phyloP scores from a whole-genome alignment of 2,888 invertebrate species.

The Pristionchus entomophagus region DNA sequence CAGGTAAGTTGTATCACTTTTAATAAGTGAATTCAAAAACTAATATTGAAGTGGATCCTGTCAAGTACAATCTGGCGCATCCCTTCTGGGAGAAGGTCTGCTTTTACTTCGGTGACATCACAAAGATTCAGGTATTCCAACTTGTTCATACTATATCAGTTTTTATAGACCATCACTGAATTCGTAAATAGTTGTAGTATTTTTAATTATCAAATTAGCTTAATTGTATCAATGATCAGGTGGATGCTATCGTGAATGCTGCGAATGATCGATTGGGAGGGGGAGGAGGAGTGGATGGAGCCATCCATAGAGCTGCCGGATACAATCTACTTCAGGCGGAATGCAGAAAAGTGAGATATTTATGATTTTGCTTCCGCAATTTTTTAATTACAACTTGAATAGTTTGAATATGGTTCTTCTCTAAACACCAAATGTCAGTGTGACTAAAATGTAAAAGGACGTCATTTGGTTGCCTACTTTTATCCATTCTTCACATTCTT shows the following conservation, averaged over 20 bases:
- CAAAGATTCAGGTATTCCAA: slow-evolving; percentile 82
- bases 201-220: too few species aligned
- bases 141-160: too few species aligned
- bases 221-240: slow-evolving; percentile 77
- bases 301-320: slow-evolving; percentile 89
- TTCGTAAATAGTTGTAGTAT: too few species aligned
- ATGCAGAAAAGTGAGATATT: slow-evolving; percentile 83
- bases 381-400: too few species aligned
- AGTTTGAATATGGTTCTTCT: too few species aligned
- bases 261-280: slow-evolving; percentile 88
- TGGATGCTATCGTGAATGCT: slow-evolving; percentile 92
- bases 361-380: too few species aligned
- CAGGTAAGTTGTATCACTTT: not conserved
- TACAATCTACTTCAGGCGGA: slow-evolving; percentile 80
- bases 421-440: too few species aligned
- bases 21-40: slow-evolving; percentile 49
- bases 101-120: slow-evolving; percentile 85
- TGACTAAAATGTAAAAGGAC: too few species aligned
- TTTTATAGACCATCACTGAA: too few species aligned
- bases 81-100: slow-evolving; percentile 53
- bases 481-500: too few species aligned
- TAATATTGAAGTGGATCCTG: slow-evolving; percentile 53
- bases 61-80: slow-evolving; percentile 51
- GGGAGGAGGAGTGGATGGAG: slow-evolving; percentile 85
- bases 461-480: too few species aligned